Evolutionary conservation across 2,113 vertebrate genomes (phyloP).

Genomic region (Cichladusa arquata): DNA sequence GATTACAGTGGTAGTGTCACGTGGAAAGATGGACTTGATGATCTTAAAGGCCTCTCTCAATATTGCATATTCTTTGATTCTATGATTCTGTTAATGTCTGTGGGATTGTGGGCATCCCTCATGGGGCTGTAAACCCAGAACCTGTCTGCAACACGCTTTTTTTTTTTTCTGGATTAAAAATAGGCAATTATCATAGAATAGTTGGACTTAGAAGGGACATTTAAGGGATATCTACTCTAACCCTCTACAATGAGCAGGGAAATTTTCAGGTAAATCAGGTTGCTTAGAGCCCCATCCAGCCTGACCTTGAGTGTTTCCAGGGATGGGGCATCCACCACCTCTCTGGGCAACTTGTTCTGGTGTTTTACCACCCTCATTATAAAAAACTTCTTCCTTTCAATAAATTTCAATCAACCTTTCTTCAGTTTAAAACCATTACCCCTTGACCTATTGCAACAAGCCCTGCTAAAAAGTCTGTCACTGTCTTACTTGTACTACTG

Average conservation of each 20-base stretch:
- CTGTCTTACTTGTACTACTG: background rate
- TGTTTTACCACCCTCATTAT: background rate
- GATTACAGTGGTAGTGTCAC: background rate
- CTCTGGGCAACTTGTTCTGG: background rate
- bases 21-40: background rate
- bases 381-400: background rate
- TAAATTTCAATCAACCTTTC: background rate
- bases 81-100: background rate
- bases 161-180: background rate
- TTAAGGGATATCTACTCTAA: background rate
- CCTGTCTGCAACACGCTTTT: rapidly evolving
- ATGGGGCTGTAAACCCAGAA: background rate
- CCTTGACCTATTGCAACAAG: background rate
- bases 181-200: background rate
- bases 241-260: background rate
- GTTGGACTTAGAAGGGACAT: background rate
- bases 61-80: background rate
- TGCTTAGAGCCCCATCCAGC: background rate
- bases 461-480: background rate
- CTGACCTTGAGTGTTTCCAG: background rate
- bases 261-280: background rate
- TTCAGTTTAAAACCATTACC: background rate
- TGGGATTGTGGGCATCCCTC: rapidly evolving
- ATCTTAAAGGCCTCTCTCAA: background rate
- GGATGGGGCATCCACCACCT: background rate